Evolutionary conservation across 2,888 invertebrate species (phyloP).

Genomic region (Capitulum mitella): DNA sequence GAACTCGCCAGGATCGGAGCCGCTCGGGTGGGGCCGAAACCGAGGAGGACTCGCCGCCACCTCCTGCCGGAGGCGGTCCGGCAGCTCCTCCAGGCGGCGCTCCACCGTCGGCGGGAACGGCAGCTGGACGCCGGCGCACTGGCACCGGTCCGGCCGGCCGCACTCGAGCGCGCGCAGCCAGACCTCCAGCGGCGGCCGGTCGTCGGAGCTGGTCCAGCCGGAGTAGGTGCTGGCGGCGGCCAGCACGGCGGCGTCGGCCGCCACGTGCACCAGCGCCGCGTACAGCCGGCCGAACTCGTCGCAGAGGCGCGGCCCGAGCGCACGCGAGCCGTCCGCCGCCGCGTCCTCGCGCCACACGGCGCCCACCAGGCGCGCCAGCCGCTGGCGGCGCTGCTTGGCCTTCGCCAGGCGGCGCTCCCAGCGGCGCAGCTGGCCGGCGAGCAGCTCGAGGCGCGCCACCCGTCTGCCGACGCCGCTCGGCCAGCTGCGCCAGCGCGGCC

Average conservation of each 20-base stretch:
- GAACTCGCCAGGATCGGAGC: background rate
- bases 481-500: background rate
- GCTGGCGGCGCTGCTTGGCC: background rate
- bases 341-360: background rate
- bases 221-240: background rate
- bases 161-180: background rate
- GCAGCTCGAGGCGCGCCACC: background rate
- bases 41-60: background rate
- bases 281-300: background rate
- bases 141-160: background rate
- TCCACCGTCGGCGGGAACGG: background rate
- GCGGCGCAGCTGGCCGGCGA: background rate
- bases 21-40: background rate
- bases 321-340: background rate
- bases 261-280: background rate
- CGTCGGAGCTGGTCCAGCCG: background rate
- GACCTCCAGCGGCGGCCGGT: background rate
- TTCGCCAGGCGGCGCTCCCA: background rate
- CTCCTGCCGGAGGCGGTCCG: background rate
- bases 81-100: background rate
- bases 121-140: background rate
- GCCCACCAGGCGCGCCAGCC: background rate
- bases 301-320: background rate
- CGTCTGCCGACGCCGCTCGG: no score
- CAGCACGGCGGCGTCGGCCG: background rate